These are phyloP conservation scores for Choloepus hoffmanni DNA, from an alignment of 2,113 vertebrate species.

Conservation along the genomic window DNA sequence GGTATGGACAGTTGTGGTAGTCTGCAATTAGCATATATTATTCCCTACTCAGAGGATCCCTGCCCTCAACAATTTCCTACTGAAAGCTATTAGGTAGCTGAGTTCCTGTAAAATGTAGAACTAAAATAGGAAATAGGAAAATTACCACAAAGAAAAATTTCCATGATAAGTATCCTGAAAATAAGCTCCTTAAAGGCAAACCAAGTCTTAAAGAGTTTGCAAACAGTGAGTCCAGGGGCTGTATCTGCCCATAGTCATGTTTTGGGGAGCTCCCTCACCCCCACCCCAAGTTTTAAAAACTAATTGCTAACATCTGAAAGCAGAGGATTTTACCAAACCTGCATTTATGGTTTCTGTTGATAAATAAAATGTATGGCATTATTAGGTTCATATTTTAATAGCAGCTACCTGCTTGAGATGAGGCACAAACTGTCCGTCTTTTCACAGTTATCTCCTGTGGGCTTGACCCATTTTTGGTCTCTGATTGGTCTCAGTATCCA, in stretches of 20 bases:
- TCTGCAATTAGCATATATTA: neutral
- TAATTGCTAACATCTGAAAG: neutral
- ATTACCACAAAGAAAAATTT: neutral
- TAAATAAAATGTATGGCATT: neutral
- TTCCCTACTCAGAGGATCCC: neutral
- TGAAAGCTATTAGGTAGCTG: neutral
- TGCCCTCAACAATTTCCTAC: neutral
- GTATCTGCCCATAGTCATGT: neutral
- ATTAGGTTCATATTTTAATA: neutral
- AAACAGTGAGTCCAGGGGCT: neutral
- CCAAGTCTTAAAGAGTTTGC: neutral
- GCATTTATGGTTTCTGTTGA: neutral
- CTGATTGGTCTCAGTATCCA: neutral
- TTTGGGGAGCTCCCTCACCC: neutral
- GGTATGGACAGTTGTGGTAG: neutral
- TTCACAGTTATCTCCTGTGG: neutral
- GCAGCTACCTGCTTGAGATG: neutral
- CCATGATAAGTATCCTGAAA: neutral
- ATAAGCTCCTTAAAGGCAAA: neutral
- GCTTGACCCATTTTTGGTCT: neutral
- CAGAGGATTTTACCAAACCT: neutral
- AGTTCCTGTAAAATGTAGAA: neutral
- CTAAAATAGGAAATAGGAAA: neutral
- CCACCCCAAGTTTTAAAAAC: neutral
- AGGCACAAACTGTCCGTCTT: rapidly evolving